These are phyloP conservation scores for Siniperca undulata DNA, from an alignment of 2,797 vertebrate genomes.

Conservation along the genomic window DNA sequence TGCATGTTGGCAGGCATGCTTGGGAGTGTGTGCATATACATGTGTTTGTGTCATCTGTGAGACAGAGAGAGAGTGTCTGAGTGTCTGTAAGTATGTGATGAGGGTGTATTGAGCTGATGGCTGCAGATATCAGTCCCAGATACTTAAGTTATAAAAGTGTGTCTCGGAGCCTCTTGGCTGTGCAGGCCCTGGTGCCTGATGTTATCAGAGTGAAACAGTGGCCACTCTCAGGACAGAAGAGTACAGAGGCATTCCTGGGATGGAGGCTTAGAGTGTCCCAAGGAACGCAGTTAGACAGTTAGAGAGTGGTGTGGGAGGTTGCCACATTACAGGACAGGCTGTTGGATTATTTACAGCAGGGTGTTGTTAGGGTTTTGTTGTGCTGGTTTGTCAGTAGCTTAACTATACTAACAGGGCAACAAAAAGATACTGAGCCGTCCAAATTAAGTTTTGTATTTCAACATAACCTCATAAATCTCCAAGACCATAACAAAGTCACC, in stretches of 20 bases:
- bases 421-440: constrained; percentile 37
- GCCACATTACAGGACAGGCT: constrained; percentile 52
- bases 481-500: constrained; percentile 10
- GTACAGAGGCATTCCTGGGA: constrained; percentile 81
- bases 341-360: constrained; percentile 63
- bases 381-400: constrained; percentile 38
- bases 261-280: constrained; percentile 5
- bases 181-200: constrained; percentile 84
- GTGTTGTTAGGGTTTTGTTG: constrained; percentile 51
- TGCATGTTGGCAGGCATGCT: not conserved
- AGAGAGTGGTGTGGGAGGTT: constrained; percentile 53
- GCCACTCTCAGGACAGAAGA: constrained; percentile 72
- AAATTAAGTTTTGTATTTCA: constrained; percentile 47
- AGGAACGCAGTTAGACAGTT: constrained; percentile 30
- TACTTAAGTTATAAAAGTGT: constrained; percentile 84
- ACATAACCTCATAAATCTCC: constrained; percentile 33
- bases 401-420: constrained; percentile 33
- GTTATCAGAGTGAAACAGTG: constrained; percentile 83
- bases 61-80: constrained; percentile 46
- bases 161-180: constrained; percentile 80
- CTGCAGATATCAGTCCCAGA: constrained; percentile 81
- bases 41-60: constrained; percentile 23
- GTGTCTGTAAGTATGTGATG: constrained; percentile 72
- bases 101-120: constrained; percentile 79
- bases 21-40: not conserved